These are phyloP conservation scores for Urocynchramus pylzowi DNA, from an alignment of 2,113 vertebrate species.

Conservation along the genomic window DNA sequence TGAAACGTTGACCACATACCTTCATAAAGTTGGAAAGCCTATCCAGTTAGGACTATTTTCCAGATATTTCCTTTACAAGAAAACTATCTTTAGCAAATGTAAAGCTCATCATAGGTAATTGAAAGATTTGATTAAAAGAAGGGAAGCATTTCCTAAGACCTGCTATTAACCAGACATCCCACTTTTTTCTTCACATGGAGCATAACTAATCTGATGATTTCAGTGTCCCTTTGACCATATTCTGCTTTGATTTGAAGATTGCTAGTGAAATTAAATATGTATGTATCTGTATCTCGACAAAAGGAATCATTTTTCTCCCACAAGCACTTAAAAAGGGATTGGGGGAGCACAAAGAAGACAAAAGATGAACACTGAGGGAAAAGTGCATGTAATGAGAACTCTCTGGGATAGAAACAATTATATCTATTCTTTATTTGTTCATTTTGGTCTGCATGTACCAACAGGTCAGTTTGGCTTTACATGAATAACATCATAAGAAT, in stretches of 20 bases:
- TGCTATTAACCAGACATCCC: conserved; percentile 26
- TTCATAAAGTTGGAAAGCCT: neutral
- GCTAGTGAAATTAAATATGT: neutral
- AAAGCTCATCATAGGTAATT: neutral
- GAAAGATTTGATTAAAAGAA: conserved; percentile 34
- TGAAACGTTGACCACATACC: neutral
- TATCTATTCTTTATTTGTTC: neutral
- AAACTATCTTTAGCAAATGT: neutral
- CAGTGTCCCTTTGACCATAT: conserved; percentile 14
- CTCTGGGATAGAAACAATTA: neutral
- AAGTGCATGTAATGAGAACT: neutral
- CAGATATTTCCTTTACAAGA: neutral
- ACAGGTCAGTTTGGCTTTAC: neutral
- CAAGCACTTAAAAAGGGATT: neutral
- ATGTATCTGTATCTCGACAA: neutral
- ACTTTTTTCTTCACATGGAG: conserved; percentile 17
- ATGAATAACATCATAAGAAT: neutral
- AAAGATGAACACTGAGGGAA: neutral
- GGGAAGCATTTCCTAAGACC: neutral
- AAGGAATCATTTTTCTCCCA: neutral
- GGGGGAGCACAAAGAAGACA: neutral
- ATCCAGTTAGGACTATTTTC: neutral
- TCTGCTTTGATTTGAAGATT: conserved; percentile 3
- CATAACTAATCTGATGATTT: conserved; percentile 49
- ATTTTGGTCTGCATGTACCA: neutral